A percentile compares a stretch with the other conserved stretches of the same genome.
Evolutionary conservation across 2,797 vertebrate genomes (phyloP).

Genomic region (Danionella dracula): DNA sequence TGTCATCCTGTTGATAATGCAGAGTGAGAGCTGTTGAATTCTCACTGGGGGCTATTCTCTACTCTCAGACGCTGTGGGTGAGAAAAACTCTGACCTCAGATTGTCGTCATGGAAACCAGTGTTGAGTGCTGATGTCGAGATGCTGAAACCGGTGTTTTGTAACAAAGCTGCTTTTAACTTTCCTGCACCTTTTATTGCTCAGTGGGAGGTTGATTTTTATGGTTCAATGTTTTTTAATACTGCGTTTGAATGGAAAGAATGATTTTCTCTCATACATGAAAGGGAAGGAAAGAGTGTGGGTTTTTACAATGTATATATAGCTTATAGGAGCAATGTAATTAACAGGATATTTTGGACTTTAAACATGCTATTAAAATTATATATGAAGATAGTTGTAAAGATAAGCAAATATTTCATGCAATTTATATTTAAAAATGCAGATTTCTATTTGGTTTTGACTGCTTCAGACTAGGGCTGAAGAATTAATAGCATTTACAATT

Average conservation of each 20-base stretch:
- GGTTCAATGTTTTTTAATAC: too few species aligned
- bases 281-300: too few species aligned
- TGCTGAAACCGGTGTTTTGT: neutral
- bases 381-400: too few species aligned
- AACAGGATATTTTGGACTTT: neutral
- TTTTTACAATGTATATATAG: too few species aligned
- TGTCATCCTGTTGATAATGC: constrained; percentile 4
- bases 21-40: constrained; percentile 14
- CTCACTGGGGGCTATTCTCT: neutral
- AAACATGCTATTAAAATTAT: too few species aligned
- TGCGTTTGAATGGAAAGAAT: too few species aligned
- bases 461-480: too few species aligned
- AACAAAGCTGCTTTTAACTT: neutral
- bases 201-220: neutral
- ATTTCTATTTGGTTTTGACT: too few species aligned
- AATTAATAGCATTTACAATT: too few species aligned
- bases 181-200: neutral
- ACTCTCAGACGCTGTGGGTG: constrained; percentile 1
- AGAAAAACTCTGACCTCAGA: constrained; percentile 19
- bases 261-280: too few species aligned
- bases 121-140: neutral
- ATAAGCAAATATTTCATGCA: too few species aligned
- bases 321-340: neutral
- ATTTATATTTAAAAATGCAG: too few species aligned
- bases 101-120: constrained; percentile 28